Base-by-base conservation (phyloP, 2,113 vertebrate species). In the Phrynosoma blainvillii region DNA sequence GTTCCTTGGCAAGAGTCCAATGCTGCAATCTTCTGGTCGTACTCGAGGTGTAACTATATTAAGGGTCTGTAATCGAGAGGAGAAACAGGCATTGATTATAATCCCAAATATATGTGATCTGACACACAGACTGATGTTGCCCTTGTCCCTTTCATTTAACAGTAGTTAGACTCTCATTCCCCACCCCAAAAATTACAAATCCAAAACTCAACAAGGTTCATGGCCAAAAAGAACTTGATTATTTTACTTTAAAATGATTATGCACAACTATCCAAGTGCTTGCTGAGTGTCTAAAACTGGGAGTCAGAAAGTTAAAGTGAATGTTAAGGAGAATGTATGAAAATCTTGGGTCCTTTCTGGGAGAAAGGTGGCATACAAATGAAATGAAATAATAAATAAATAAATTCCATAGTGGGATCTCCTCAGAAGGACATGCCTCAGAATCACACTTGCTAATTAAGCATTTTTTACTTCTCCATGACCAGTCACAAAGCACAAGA, bases 21-120 rank as follows among this genome's bases (percentile, higher is more conserved):
- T 98, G 86, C 99, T 99, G 97, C 99, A 99, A 85, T 99, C 99
- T 91, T 99, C 99, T 0, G 98, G 98, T 5, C 98, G 97, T 71
- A 99, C 97, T 1, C 98, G 98, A 0, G 98, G 99, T 0, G 99
- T 99, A 95, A 99, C 98, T 5, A 99, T 99, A 92, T 99, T 99
- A 91, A 99, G 97, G 30, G 99, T 99, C 99, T 99, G 89, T 0
- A 77, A 9, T 42, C 3, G 30, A 65, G 87, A 87, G 59, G 3
- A 85, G 0, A 74, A 4, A 40, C 1, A 73, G 30, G 21, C 0
- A 77, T 2, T 40, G 12, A 47, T 88, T 1, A 76, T 8, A 5
- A 16, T n/a, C 14, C 52, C 42, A 1, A 27, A 14, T 20, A 2
- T 13, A n/a, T 65, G 16, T 7, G 23, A 25, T 65, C 30, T 0